Conservation (phyloP, 2,797 vertebrate genomes). For the Pangasius macronema region DNA sequence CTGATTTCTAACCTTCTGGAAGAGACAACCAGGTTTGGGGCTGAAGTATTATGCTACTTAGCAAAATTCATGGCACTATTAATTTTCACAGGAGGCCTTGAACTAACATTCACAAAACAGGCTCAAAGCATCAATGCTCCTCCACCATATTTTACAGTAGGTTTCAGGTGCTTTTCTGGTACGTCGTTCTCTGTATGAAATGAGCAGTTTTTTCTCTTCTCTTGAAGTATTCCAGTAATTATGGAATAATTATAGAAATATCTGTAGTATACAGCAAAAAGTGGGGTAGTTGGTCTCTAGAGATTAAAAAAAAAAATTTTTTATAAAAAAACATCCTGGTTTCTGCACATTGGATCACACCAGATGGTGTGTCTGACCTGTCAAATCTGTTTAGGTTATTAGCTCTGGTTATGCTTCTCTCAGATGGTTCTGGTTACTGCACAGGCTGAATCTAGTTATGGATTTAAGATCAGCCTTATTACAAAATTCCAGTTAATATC, state of each 20-base stretch:
- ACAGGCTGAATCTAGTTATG: slow-evolving; percentile 3
- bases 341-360: slow-evolving; percentile 27
- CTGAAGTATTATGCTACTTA: neutral
- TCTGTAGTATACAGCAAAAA: slow-evolving; percentile 12
- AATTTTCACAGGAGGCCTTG: neutral
- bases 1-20: neutral
- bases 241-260: slow-evolving; percentile 6
- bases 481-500: neutral
- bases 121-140: neutral
- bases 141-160: neutral
- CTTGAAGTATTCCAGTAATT: neutral
- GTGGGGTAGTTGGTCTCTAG: neutral
- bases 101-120: neutral
- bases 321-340: neutral
- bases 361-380: slow-evolving; percentile 26
- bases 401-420: slow-evolving; percentile 16
- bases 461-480: neutral
- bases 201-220: neutral
- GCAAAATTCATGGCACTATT: neutral
- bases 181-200: neutral
- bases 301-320: neutral
- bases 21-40: neutral
- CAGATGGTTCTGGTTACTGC: slow-evolving; percentile 14
- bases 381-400: slow-evolving; percentile 33
- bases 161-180: neutral